Percentiles rank a stretch among this genome's conserved stretches.
Evolutionary conservation across 23 tunicate species (phyloP).

Genomic region (Corella eumyota): DNA sequence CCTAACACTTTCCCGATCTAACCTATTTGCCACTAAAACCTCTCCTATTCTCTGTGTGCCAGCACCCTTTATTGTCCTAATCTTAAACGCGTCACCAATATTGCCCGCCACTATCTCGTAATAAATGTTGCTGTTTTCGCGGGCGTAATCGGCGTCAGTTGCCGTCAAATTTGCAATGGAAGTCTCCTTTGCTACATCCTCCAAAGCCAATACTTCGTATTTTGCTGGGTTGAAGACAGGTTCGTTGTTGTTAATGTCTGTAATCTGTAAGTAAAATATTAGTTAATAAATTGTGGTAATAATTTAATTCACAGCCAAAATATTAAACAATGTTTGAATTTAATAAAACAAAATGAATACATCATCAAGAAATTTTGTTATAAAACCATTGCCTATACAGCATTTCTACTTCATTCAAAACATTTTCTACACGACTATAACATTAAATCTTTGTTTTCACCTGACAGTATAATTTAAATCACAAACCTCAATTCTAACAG

Average conservation of each 20-base stretch:
- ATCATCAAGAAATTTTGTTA: too few species aligned
- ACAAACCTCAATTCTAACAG: constrained; percentile 57
- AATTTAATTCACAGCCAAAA: too few species aligned
- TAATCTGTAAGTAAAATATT: constrained; percentile 7
- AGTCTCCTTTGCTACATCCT: constrained; percentile 27
- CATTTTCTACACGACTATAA: too few species aligned
- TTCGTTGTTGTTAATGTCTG: constrained; percentile 50
- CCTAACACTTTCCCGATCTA: constrained; percentile 38
- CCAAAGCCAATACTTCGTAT: constrained; percentile 36
- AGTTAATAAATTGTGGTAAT: neutral
- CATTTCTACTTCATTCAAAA: too few species aligned
- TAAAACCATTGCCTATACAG: too few species aligned
- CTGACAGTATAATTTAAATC: neutral
- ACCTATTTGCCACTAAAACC: constrained; percentile 35
- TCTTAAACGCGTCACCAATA: constrained; percentile 30
- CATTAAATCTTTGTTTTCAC: too few species aligned
- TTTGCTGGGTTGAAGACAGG: constrained; percentile 27
- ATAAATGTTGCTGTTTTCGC: constrained; percentile 32
- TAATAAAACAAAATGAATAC: too few species aligned
- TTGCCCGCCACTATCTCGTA: constrained; percentile 68
- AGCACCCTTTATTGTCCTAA: constrained; percentile 19
- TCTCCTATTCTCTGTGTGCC: constrained; percentile 37
- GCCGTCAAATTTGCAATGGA: constrained; percentile 61
- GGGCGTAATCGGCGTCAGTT: constrained; percentile 59
- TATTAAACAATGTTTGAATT: too few species aligned